Evolutionary conservation across 37 sponge, comb jelly and placozoan genomes (phyloP), one percentile per base, ranked within the genome.

Genomic region (Chondrilla cf. caribensis): DNA sequence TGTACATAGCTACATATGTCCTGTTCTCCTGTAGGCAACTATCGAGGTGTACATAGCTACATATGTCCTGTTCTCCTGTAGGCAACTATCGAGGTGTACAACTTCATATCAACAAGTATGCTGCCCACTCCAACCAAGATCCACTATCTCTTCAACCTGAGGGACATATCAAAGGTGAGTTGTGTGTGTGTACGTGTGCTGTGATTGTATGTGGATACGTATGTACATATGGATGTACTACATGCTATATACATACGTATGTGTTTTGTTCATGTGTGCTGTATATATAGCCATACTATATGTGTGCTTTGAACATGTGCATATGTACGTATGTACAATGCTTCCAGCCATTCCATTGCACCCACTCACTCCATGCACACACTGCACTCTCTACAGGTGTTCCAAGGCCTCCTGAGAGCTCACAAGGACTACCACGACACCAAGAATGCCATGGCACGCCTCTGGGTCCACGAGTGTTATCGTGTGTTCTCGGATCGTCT

Each of bases 361-460:
- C 17, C 57, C 17, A 3, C 19, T 15, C 36, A n/a, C 70, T 29
- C 70, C 70, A 9, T 7, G 19, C 70, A 21, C 36, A 21, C 8
- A 31, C 37, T 2, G 35, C 38, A 47, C 9, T 24, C 35, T 1
- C 57, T 29, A 11, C 77, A 92, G 93, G 91, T 96, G 44, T 99
- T 92, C 70, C 99, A 99, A 88, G 99, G 99, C 59, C 84, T 99
- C 54, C 81, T 99, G 78, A 78, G 99, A 81, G 96, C 99, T 58
- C 95, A 99, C 82, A 94, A 90, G 71, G 93, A 99, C 86, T 99
- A 89, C 87, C 99, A 99, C 47, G 99, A 99, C 81, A 94, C 95
- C 57, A 90, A 90, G 84, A 83, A 87, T 44, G 80, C 88, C 31
- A 94, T 96, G 97, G 90, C 87, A 14, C 68, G 99, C 6, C 92